Base-by-base conservation (phyloP, 2,797 vertebrate genomes). In the Jordanella pulchra region DNA sequence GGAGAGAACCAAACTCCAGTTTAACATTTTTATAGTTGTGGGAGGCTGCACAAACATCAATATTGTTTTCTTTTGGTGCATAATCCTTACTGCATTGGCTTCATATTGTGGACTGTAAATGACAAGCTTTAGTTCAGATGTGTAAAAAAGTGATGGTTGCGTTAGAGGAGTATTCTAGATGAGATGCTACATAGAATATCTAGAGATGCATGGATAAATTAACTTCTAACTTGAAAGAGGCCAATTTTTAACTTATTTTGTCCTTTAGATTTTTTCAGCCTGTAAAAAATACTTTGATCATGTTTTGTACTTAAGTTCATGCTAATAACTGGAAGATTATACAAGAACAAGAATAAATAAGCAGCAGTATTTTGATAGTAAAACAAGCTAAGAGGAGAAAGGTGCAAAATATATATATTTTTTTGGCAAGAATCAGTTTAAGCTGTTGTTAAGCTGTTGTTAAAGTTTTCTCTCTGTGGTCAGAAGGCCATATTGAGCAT, bases 391-490 rank as follows among this genome's bases (percentile, higher is more conserved):
- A 81, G 81, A 47, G 27, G 53, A 64, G 74, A 70, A 70, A 78
- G 75, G 76, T 72, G 58, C 63, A 64, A 81, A 87, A 89, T 81
- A 66, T 84, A 89, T 81, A 66, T 84, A 73, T 66, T 27, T 70
- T 77, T 83, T 75, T 83, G 82, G 83, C 78, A 87, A 86, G 83
- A 77, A 71, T 56, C 76, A 80, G 77, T 88, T 87, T 79, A 69
- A 84, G 75, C 81, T 30, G 83, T 79, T 28, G 61, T 87, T 79
- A 69, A 84, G 75, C 81, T 30, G 83, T 79, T 28, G 61, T 81
- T 86, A 72, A 80, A 86, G 79, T 89, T 88, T 88, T 83, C 82
- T 80, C 27, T 21, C 80, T 86, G 82, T 77, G 85, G 82, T 82
- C 78, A 76, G 48, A 65, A 81, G 50, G 42, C 77, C 75, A 50